These are phyloP conservation scores for Gadus chalcogrammus DNA, from an alignment of 2,113 vertebrate species.

Conservation along the genomic window DNA sequence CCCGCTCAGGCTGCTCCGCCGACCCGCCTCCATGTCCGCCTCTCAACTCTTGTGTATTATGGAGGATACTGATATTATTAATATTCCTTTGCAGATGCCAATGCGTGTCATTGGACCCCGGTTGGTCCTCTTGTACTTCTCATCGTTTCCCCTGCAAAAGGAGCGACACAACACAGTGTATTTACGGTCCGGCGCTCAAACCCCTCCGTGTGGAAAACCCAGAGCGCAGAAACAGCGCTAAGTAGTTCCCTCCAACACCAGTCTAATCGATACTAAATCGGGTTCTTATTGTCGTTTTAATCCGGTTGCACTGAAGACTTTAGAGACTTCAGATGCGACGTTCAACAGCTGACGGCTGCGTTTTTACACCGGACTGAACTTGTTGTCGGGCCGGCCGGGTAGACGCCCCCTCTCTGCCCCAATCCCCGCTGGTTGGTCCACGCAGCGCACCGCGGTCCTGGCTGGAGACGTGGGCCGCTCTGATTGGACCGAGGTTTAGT, in stretches of 20 bases:
- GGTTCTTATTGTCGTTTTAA: too few species aligned
- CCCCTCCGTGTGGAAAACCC: slow-evolving; percentile 55
- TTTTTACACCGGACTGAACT: slow-evolving; percentile 6
- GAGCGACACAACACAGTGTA: slow-evolving; percentile 28
- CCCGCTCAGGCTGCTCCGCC: slow-evolving; percentile 66
- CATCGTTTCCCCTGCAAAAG: slow-evolving; percentile 8
- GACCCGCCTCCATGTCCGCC: slow-evolving; percentile 64
- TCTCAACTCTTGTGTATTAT: background rate
- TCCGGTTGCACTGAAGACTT: too few species aligned
- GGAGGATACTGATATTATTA: too few species aligned
- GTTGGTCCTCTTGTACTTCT: background rate
- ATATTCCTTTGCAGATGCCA: background rate
- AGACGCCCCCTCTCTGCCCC: slow-evolving; percentile 15
- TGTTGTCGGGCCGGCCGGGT: background rate
- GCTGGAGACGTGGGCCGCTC: slow-evolving; percentile 60
- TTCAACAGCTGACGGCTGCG: slow-evolving; percentile 19
- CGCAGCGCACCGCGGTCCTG: slow-evolving; percentile 49
- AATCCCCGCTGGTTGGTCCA: slow-evolving; percentile 50
- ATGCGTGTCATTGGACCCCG: slow-evolving; percentile 29
- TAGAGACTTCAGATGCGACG: too few species aligned
- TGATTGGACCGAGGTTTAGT: slow-evolving; percentile 67
- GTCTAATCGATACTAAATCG: background rate
- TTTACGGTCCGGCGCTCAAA: slow-evolving; percentile 59
- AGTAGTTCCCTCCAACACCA: slow-evolving; percentile 30
- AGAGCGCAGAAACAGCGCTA: background rate